phyloP scores from a whole-genome alignment of 2,113 vertebrate species.

The Siphamia tubifer region DNA sequence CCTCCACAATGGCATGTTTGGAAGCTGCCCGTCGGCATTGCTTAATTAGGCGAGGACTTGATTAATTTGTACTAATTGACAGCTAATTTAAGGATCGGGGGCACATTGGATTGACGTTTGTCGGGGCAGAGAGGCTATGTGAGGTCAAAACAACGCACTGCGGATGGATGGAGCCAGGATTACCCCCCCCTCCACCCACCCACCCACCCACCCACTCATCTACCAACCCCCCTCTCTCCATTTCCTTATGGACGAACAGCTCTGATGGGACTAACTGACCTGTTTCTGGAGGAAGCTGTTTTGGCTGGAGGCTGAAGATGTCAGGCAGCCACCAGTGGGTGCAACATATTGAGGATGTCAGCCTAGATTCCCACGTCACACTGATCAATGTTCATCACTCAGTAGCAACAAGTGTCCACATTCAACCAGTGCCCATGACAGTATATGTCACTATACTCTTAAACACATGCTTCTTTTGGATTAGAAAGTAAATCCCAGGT shows the following conservation, averaged over 20 bases:
- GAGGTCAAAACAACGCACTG: conserved; percentile 81
- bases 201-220: too few relatives aligned
- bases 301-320: conserved; percentile 56
- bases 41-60: conserved; percentile 99
- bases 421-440: not conserved
- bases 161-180: conserved; percentile 28
- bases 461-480: too few relatives aligned
- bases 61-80: conserved; percentile 99
- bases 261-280: conserved; percentile 48
- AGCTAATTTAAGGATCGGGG: conserved; percentile 95
- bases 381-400: conserved; percentile 29
- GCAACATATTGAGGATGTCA: conserved; percentile 61
- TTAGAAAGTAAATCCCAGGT: too few relatives aligned
- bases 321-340: conserved; percentile 51
- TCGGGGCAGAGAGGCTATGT: conserved; percentile 82
- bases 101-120: conserved; percentile 94
- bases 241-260: conserved; percentile 48
- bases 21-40: conserved; percentile 93
- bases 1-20: conserved; percentile 88
- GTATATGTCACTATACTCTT: too few relatives aligned
- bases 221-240: not conserved
- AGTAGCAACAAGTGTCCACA: conserved; percentile 57
- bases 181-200: too few relatives aligned
- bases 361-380: conserved; percentile 39
- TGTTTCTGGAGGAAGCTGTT: conserved; percentile 36